Evolutionary conservation across 2,888 invertebrate genomes (phyloP).

Genomic region (Glaucopsyche alexis): DNA sequence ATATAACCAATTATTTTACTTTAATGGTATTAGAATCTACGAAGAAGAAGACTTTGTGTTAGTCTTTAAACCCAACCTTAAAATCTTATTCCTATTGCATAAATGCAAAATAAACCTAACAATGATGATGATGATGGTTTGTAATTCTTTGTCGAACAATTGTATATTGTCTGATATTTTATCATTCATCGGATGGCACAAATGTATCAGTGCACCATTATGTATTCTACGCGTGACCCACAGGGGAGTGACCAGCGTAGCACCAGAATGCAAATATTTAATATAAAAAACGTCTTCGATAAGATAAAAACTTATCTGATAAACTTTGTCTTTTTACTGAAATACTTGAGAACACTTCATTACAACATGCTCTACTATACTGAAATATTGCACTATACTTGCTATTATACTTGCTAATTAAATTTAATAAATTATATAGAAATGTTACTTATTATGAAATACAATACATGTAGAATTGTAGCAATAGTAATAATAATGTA

Average conservation of each 20-base stretch:
- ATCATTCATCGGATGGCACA: slow-evolving; percentile 40
- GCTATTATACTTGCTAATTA: no score
- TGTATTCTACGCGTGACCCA: slow-evolving; percentile 40
- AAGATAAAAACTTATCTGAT: slow-evolving; percentile 29
- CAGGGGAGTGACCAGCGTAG: slow-evolving; percentile 42
- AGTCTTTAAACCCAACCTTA: neutral
- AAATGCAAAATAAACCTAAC: neutral
- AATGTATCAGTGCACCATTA: slow-evolving; percentile 34
- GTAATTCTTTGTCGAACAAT: slow-evolving; percentile 18
- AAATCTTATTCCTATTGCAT: neutral
- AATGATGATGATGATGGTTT: neutral
- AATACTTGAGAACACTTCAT: slow-evolving; percentile 3
- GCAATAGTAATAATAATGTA: neutral
- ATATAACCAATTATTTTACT: no score
- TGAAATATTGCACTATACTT: neutral
- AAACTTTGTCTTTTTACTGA: slow-evolving; percentile 7
- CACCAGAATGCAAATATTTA: slow-evolving; percentile 30
- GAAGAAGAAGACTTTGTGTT: neutral
- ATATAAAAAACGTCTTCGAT: slow-evolving; percentile 20
- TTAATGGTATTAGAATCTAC: no score
- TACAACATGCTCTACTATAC: neutral
- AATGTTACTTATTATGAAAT: no score
- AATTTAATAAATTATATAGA: no score
- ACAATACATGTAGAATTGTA: neutral
- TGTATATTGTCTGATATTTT: slow-evolving; percentile 35